A percentile compares a stretch with the other conserved stretches of the same genome.
Evolutionary conservation across 2,888 invertebrate species (phyloP).

Genomic region (Apodemia zela): DNA sequence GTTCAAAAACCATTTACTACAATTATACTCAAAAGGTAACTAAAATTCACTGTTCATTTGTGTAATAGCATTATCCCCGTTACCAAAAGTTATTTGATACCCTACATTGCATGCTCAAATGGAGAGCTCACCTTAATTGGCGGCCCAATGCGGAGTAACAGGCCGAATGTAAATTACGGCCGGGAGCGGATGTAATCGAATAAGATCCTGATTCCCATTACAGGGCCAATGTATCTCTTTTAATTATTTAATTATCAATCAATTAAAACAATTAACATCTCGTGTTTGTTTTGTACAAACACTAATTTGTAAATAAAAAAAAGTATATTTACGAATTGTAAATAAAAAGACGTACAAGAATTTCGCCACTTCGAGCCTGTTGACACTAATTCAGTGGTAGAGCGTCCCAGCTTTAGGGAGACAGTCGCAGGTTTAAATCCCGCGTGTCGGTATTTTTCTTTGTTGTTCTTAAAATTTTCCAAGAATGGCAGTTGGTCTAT

Average conservation of each 20-base stretch:
- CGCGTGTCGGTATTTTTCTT: too few relatives aligned
- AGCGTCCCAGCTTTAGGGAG: too few relatives aligned
- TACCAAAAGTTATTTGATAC: conserved; percentile 17
- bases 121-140: conserved; percentile 34
- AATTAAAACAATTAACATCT: background rate
- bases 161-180: conserved; percentile 32
- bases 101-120: conserved; percentile 30
- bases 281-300: background rate
- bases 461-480: too few relatives aligned
- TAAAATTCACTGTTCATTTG: background rate
- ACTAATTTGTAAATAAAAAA: background rate
- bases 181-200: conserved; percentile 30
- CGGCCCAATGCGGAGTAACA: conserved; percentile 29
- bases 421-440: too few relatives aligned
- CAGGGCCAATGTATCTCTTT: conserved; percentile 17
- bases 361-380: too few relatives aligned
- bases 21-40: background rate
- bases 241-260: conserved; percentile 9
- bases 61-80: background rate
- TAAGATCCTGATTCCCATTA: conserved; percentile 25
- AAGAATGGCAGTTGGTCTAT: too few relatives aligned
- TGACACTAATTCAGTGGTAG: too few relatives aligned
- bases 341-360: too few relatives aligned
- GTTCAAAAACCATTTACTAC: background rate
- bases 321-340: too few relatives aligned